Conservation (phyloP, 2,113 vertebrate genomes). For the Atrichornis clamosus region DNA sequence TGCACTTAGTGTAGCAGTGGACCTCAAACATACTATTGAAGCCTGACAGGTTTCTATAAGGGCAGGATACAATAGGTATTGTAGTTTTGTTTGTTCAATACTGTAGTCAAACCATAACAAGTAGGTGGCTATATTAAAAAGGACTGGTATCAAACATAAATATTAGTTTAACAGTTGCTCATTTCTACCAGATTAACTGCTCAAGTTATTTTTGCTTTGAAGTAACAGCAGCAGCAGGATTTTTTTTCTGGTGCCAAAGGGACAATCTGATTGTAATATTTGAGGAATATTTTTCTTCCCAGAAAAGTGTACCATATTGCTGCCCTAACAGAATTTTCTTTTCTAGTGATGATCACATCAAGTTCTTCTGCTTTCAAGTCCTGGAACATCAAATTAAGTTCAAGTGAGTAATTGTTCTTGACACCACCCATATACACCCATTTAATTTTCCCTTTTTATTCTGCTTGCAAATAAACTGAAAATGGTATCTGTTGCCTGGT, state of each 20-base stretch:
- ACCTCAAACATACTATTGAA: not conserved
- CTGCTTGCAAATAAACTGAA: not conserved
- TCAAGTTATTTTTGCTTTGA: not conserved
- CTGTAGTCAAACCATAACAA: not conserved
- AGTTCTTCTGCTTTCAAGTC: conserved; percentile 99
- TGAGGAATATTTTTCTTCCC: not conserved
- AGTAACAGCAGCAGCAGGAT: not conserved
- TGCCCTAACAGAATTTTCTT: not conserved
- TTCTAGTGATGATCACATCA: conserved; percentile 93
- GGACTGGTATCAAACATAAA: not conserved
- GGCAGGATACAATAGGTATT: not conserved
- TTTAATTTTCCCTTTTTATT: not conserved
- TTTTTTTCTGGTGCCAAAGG: not conserved
- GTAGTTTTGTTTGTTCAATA: not conserved
- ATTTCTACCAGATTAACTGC: not conserved
- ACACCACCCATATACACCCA: not conserved
- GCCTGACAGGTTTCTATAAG: not conserved
- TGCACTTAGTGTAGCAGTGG: not conserved
- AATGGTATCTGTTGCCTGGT: not conserved
- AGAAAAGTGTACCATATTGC: not conserved
- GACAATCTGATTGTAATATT: not conserved
- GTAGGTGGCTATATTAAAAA: not conserved
- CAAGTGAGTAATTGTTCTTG: conserved; percentile 79
- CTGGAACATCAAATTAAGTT: conserved; percentile 96
- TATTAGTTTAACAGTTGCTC: not conserved